Evolutionary conservation across 2,797 vertebrate species (phyloP).

Genomic region (Naso thynnoides): DNA sequence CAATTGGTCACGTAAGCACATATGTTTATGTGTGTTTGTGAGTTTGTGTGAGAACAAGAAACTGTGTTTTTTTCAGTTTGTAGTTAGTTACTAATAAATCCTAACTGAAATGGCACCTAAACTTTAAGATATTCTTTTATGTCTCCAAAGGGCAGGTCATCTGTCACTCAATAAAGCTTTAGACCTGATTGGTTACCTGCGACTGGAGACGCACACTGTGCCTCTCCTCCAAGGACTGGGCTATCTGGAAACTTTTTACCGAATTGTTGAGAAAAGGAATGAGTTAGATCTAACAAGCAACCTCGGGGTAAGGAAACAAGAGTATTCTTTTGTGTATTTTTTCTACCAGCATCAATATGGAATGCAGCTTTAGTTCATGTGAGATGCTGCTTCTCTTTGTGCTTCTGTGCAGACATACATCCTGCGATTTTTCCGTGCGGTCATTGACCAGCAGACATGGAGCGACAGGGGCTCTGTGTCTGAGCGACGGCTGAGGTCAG

Average conservation of each 20-base stretch:
- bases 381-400: slow-evolving; percentile 32
- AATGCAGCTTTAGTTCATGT: slow-evolving; percentile 8
- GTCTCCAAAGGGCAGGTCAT: slow-evolving; percentile 84
- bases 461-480: slow-evolving; percentile 79
- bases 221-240: slow-evolving; percentile 82
- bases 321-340: background rate
- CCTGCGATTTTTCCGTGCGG: slow-evolving; percentile 81
- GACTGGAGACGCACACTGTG: slow-evolving; percentile 78
- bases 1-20: slow-evolving; percentile 85
- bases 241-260: slow-evolving; percentile 82
- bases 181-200: slow-evolving; percentile 82
- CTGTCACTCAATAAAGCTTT: slow-evolving; percentile 87
- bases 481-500: slow-evolving; percentile 79
- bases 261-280: slow-evolving; percentile 78
- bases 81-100: slow-evolving; percentile 1
- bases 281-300: slow-evolving; percentile 76
- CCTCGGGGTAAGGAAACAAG: slow-evolving; percentile 76
- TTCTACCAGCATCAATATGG: background rate
- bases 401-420: slow-evolving; percentile 77
- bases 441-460: slow-evolving; percentile 86
- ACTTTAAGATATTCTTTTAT: slow-evolving; percentile 25
- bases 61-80: background rate
- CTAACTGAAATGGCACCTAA: slow-evolving; percentile 8
- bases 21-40: slow-evolving; percentile 18
- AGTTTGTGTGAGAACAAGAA: background rate